Conservation (phyloP, 2,797 vertebrate genomes). For the Phoeniculus purpureus region DNA sequence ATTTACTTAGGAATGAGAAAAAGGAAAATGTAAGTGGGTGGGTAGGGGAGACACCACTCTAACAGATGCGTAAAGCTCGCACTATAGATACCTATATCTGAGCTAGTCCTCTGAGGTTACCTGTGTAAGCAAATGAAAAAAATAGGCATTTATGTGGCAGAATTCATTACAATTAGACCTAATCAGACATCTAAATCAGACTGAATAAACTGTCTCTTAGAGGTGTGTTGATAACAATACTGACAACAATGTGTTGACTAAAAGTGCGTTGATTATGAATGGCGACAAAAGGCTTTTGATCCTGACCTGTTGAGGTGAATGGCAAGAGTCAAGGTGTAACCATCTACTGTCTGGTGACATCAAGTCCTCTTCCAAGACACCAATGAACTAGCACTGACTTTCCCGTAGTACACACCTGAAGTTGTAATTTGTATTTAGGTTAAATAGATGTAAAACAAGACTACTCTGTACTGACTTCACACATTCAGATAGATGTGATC, state of each 20-base stretch:
- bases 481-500: not conserved
- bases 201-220: not conserved
- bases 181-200: slow-evolving; percentile 37
- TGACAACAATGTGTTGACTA: slow-evolving; percentile 1
- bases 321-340: not conserved
- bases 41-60: accelerated
- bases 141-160: not conserved
- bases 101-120: not conserved
- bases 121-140: not conserved
- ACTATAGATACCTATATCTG: not conserved
- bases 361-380: slow-evolving; percentile 13
- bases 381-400: not conserved
- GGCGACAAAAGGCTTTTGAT: slow-evolving; percentile 16
- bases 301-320: not conserved
- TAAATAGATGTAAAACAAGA: slow-evolving; percentile 8
- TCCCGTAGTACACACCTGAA: not conserved
- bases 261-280: not conserved
- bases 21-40: not conserved
- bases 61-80: not conserved
- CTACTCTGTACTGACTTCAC: not conserved
- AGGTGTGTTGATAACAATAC: not conserved
- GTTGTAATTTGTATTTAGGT: slow-evolving; percentile 16
- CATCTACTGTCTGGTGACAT: not conserved
- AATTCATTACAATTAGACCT: slow-evolving; percentile 5
- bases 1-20: not conserved